These are phyloP conservation scores for Buphagus erythrorhynchus DNA, from an alignment of 2,797 vertebrate genomes.

Conservation along the genomic window DNA sequence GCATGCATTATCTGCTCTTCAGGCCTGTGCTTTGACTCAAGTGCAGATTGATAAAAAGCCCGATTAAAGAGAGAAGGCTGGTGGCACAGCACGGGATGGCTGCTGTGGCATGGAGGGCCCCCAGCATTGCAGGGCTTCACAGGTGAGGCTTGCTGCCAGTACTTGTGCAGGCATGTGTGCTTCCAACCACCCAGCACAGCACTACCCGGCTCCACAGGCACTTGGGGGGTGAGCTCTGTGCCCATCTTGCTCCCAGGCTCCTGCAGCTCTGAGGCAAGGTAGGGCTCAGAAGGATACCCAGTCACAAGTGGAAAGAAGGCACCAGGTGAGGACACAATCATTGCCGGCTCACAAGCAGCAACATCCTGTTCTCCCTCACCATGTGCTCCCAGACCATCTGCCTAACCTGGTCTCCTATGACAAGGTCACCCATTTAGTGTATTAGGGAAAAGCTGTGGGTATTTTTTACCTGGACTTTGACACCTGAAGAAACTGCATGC, in stretches of 20 bases:
- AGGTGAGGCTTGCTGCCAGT: background rate
- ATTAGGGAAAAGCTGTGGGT: background rate
- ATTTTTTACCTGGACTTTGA: background rate
- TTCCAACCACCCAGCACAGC: background rate
- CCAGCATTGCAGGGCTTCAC: background rate
- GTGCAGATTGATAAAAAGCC: background rate
- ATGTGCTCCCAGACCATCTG: background rate
- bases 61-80: background rate
- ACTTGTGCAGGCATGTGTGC: fast-evolving
- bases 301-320: background rate
- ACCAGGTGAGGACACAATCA: background rate
- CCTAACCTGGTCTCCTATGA: background rate
- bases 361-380: fast-evolving
- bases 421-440: fast-evolving
- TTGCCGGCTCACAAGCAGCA: background rate
- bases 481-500: background rate
- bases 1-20: background rate
- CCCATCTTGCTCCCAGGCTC: background rate
- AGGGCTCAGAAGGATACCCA: background rate
- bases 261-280: background rate
- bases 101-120: background rate
- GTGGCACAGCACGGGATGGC: background rate
- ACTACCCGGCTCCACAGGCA: fast-evolving
- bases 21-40: background rate
- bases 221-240: fast-evolving